Conservation (phyloP, 2,888 invertebrate species). For the Cheilosia grossa region DNA sequence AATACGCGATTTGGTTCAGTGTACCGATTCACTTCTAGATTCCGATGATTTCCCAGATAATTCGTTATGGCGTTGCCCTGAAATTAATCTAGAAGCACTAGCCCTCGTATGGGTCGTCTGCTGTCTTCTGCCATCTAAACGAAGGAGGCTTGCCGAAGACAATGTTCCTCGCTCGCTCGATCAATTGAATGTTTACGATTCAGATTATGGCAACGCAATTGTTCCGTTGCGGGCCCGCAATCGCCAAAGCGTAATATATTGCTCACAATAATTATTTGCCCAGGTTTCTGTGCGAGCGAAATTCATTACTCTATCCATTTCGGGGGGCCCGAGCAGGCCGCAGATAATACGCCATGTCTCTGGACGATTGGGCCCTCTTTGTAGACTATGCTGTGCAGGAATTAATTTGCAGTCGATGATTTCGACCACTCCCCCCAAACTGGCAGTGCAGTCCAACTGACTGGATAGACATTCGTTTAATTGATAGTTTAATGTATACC, state of each 20-base stretch:
- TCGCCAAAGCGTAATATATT: constrained; percentile 71
- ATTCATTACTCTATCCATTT: constrained; percentile 72
- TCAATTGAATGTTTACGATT: constrained; percentile 73
- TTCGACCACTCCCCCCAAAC: constrained; percentile 69
- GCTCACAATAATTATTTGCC: constrained; percentile 74
- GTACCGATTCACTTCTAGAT: constrained; percentile 69
- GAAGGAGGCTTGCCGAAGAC: constrained; percentile 69
- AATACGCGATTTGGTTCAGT: no score
- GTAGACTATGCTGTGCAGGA: constrained; percentile 50
- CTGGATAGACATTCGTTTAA: constrained; percentile 70
- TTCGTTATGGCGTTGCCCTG: constrained; percentile 66
- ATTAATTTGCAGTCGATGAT: constrained; percentile 75
- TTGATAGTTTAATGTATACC: constrained; percentile 72
- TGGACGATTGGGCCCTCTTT: constrained; percentile 6
- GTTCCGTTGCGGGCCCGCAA: constrained; percentile 53
- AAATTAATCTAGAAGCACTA: constrained; percentile 63
- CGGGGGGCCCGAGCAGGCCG: constrained; percentile 38
- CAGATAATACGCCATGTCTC: constrained; percentile 34
- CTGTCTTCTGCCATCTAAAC: constrained; percentile 2
- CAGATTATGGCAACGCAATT: constrained; percentile 72
- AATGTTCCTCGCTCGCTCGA: constrained; percentile 62
- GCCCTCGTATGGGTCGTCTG: not conserved
- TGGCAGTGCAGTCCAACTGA: constrained; percentile 40
- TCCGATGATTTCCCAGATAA: constrained; percentile 62
- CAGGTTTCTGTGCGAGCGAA: constrained; percentile 45